phyloP scores from a whole-genome alignment of 2,113 vertebrate genomes.

The Penelope pileata region DNA sequence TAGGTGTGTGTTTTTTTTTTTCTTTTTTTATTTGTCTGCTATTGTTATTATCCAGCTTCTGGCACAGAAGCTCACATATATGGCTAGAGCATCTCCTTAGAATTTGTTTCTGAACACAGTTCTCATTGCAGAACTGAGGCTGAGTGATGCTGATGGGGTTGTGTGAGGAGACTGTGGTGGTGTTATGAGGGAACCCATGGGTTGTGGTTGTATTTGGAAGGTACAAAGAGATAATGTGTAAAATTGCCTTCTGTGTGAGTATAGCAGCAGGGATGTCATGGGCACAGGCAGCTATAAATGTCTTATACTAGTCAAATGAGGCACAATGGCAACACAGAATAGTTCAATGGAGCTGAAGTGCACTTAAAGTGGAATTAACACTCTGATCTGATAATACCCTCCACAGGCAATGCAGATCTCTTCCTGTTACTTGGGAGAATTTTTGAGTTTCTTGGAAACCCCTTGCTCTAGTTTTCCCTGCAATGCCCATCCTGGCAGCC shows the following conservation, averaged over 20 bases:
- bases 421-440: not conserved
- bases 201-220: fast-evolving
- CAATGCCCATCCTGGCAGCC: constrained; percentile 82
- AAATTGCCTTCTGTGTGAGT: fast-evolving
- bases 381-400: not conserved
- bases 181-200: fast-evolving
- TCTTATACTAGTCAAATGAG: too few species aligned
- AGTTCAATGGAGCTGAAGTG: not conserved
- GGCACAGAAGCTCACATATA: fast-evolving
- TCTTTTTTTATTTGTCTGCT: not conserved
- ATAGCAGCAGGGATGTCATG: not conserved
- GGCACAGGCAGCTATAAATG: too few species aligned
- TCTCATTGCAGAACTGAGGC: fast-evolving
- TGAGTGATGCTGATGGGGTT: not conserved
- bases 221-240: not conserved
- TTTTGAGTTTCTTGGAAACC: not conserved
- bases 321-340: not conserved
- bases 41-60: not conserved
- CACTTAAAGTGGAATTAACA: not conserved
- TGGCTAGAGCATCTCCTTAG: not conserved
- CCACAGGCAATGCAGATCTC: not conserved
- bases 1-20: not conserved
- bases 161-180: fast-evolving
- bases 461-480: constrained; percentile 79
- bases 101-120: not conserved